Evolutionary conservation across 2,888 invertebrate species (phyloP), one percentile per base, ranked within the genome.

Genomic region (Tetragonula carbonaria): DNA sequence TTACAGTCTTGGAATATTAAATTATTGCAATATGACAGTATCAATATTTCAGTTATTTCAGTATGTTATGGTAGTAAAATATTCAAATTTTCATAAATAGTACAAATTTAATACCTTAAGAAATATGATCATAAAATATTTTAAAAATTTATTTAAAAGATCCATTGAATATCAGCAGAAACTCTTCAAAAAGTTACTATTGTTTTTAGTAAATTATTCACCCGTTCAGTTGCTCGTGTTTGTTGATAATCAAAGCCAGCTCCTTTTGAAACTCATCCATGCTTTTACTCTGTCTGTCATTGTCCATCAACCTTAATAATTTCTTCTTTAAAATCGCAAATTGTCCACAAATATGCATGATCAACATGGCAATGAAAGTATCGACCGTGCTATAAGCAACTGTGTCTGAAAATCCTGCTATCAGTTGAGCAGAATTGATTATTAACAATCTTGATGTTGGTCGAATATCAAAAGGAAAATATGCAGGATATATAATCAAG

Each of bases 301-400:
- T 68, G 16, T 63, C 73, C 67, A 70, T 71, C 18, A 90, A 33
- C 8, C 65, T 68, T 11, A 71, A 66, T 21, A 86, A 14, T 8
- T 53, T 72, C 11, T 4, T 63, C 11, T 33, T 77, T 21, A 91
- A 45, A 51, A 81, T 86, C 13, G 74, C 33, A 4, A 91, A 85
- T 45, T 91, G 91, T 1, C 87, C 84, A 8, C 88, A 90, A 4
- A 78, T 33, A 62, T 91, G 88, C 45, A 91, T 63, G 1, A 89
- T 75, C 11, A 91, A n/a, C 84, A 90, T 90, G 0, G 84, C 85
- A 14, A 91, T 78, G 23, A 91, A 86, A 16, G 86, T 84, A 57
- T 90, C 90, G 0, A 82, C 72, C 8, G 79, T 73, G 0, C 91
- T 84, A 55, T 87, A 91, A 2, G 84, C 70, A 16, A 84, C 63